Evolutionary conservation across 2,797 vertebrate genomes (phyloP).

Genomic region (Oophaga sylvatica): DNA sequence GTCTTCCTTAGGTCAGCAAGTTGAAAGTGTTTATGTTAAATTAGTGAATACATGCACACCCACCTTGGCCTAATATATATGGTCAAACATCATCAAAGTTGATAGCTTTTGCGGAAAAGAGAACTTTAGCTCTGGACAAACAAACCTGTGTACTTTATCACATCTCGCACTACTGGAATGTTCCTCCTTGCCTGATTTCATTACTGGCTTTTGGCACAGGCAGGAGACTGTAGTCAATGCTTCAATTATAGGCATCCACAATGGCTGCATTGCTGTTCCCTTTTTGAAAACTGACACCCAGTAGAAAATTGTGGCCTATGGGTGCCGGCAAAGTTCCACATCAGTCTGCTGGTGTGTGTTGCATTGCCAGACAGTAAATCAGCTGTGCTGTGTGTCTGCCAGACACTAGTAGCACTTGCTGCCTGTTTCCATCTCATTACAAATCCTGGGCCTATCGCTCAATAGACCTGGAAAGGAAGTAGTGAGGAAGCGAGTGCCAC

Average conservation of each 20-base stretch:
- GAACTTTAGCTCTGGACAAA: slow-evolving; percentile 54
- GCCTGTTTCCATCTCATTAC: slow-evolving; percentile 76
- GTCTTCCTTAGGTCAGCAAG: slow-evolving; percentile 5
- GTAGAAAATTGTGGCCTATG: slow-evolving; percentile 55
- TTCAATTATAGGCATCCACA: slow-evolving; percentile 58
- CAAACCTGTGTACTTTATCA: slow-evolving; percentile 61
- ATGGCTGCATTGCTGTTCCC: slow-evolving; percentile 57
- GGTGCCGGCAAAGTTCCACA: slow-evolving; percentile 55
- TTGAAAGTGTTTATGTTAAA: slow-evolving; percentile 51
- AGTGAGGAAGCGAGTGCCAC: slow-evolving; percentile 79
- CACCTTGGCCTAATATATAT: slow-evolving; percentile 52
- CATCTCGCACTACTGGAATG: slow-evolving; percentile 52
- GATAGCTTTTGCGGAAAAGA: slow-evolving; percentile 51
- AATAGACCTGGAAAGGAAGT: slow-evolving; percentile 80
- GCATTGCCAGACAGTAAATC: slow-evolving; percentile 65
- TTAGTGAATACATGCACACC: slow-evolving; percentile 40
- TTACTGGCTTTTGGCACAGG: slow-evolving; percentile 53
- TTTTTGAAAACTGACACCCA: slow-evolving; percentile 58
- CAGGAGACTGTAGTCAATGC: slow-evolving; percentile 51
- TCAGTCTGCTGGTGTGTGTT: slow-evolving; percentile 54
- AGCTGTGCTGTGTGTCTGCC: slow-evolving; percentile 66
- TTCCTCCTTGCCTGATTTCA: slow-evolving; percentile 55
- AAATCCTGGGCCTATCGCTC: slow-evolving; percentile 75
- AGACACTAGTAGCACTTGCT: slow-evolving; percentile 69
- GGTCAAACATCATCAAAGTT: slow-evolving; percentile 59